Evolutionary conservation across 2,113 vertebrate genomes (phyloP), one percentile per base, ranked within the genome.

Genomic region (Nothocercus julius): DNA sequence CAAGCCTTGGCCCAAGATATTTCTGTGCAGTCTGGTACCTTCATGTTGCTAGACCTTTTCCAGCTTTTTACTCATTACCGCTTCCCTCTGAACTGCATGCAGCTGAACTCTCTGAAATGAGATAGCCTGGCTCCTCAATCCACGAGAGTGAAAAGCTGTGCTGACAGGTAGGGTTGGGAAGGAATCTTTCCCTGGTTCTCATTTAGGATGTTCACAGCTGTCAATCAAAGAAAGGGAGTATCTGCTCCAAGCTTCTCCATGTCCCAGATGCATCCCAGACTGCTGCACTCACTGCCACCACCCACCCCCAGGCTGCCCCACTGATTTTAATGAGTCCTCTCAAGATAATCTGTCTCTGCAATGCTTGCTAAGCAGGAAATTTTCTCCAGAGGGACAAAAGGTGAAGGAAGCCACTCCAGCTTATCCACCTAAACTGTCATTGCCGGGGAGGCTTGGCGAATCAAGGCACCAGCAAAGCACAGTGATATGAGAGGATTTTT

Each of bases 1-100:
- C 94, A 87, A 7, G 78, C 74, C 40, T 53, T 61, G 24, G 7
- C 40, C 86, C 78, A 89, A 67, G 70, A 61, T 49, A 12, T 91
- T 89, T 91, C 82, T 80, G 22, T 70, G 72, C 84, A 17, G 85
- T 92, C 44, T 40, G 45, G n/a, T 20, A 47, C 51, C 89, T 63
- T 84, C 24, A 67, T 82, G 67, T 70, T 49, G 40, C 27, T 89
- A 68, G 82, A 93, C 75, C 59, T 27, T 7, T 74, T 94, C 67
- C 58, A 87, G 36, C 22, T 72, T 89, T 59, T 61, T 87, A 38
- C 44, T 94, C 12, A 11, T 73, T 58, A 62, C 56, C 3, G 6
- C 89, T 76, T 91, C 58, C 59, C 24, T 80, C 75, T 62, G 53
- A 85, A 5, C 47, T 64, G 61, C 20, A 45, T 36, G 61, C 34